phyloP scores from a whole-genome alignment of 2,113 vertebrate species.

The Gobiocypris rarus region DNA sequence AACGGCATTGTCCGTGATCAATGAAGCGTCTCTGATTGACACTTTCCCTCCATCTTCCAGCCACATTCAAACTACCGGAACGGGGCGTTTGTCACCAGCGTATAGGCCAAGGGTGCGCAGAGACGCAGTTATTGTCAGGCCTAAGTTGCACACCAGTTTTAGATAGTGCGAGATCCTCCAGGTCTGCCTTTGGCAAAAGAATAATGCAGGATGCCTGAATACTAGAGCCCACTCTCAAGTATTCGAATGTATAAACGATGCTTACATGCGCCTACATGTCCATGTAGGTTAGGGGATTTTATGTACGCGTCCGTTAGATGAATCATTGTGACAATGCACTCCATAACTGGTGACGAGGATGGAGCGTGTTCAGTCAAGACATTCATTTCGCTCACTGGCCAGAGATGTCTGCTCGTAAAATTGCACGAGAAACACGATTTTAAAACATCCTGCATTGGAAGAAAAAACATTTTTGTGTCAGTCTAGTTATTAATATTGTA shows the following conservation, averaged over 20 bases:
- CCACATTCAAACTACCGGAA: conserved; percentile 68
- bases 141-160: conserved; percentile 47
- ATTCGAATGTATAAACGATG: conserved; percentile 11
- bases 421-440: neutral
- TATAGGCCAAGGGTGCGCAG: conserved; percentile 52
- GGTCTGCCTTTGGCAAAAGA: conserved; percentile 41
- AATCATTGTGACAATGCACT: conserved; percentile 43
- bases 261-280: conserved; percentile 50
- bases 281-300: conserved; percentile 32
- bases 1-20: conserved; percentile 79
- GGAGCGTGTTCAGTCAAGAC: conserved; percentile 41
- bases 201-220: conserved; percentile 41
- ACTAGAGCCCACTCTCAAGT: conserved; percentile 23
- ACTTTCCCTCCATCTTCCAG: conserved; percentile 74
- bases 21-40: conserved; percentile 79
- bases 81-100: conserved; percentile 67
- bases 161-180: conserved; percentile 26
- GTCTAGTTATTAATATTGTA: neutral
- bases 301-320: conserved; percentile 18
- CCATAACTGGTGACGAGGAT: conserved; percentile 19
- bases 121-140: conserved; percentile 54
- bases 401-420: neutral
- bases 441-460: neutral
- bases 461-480: neutral
- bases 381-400: neutral